Conservation (phyloP, 1,140 invertebrate genomes). For the Papilio polyxenes region DNA sequence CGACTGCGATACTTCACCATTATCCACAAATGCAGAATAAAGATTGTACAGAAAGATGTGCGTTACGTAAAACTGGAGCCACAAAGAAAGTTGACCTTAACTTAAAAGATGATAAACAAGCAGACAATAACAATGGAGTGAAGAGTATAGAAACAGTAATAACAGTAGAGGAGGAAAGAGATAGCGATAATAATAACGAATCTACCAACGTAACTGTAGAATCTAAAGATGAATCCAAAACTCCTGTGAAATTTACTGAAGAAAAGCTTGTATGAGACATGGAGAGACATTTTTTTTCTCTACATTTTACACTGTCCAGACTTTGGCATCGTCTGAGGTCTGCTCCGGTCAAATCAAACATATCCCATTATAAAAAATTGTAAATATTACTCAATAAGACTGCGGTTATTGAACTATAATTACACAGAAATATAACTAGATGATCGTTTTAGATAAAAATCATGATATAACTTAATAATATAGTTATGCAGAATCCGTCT, state of each 20-base stretch:
- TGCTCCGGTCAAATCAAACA: constrained; percentile 64
- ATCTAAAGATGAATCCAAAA: constrained; percentile 56
- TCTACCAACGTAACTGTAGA: constrained; percentile 47
- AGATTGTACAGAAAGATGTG: constrained; percentile 46
- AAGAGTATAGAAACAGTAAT: constrained; percentile 54
- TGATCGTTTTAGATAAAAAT: constrained; percentile 44
- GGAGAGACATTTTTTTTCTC: constrained; percentile 61
- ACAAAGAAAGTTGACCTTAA: constrained; percentile 66
- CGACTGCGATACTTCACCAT: constrained; percentile 75
- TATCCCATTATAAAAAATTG: constrained; percentile 68
- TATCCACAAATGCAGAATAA: constrained; percentile 72
- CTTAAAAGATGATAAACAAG: constrained; percentile 46
- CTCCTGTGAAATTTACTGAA: constrained; percentile 73
- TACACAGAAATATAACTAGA: constrained; percentile 41
- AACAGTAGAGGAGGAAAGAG: constrained; percentile 49
- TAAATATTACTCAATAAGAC: constrained; percentile 66
- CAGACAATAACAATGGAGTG: constrained; percentile 66
- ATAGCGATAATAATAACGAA: constrained; percentile 68
- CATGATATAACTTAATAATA: constrained; percentile 35
- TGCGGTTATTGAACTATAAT: constrained; percentile 51
- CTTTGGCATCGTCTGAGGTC: constrained; percentile 57
- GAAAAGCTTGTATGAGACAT: constrained; percentile 78
- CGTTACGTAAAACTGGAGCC: constrained; percentile 40
- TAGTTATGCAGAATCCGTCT: constrained; percentile 65
- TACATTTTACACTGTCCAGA: constrained; percentile 60